A percentile compares a stretch with the other conserved stretches of the same genome.
Evolutionary conservation across 2,113 vertebrate genomes (phyloP).

Genomic region (Limnothrissa miodon): DNA sequence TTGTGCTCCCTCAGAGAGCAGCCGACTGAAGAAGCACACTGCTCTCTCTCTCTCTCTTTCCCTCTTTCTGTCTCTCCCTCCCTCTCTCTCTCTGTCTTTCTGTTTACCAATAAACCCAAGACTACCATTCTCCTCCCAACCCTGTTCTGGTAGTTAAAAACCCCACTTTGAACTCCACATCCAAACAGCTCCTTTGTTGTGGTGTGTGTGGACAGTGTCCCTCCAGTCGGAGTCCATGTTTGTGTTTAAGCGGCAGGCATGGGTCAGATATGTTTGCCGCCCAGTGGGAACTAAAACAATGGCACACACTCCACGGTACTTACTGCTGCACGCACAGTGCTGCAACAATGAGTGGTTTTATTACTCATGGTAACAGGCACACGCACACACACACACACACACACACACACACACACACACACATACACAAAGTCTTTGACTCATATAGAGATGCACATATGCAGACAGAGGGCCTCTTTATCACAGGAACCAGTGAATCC

Average conservation of each 20-base stretch:
- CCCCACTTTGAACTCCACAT: neutral
- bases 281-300: neutral
- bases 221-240: neutral
- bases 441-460: conserved; percentile 25
- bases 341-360: neutral
- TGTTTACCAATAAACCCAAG: neutral
- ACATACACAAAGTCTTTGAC: neutral
- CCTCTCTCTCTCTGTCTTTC: conserved; percentile 8
- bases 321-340: too few species aligned
- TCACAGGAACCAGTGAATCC: conserved; percentile 38
- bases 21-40: neutral
- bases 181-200: neutral
- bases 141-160: neutral
- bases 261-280: neutral
- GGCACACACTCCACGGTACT: neutral
- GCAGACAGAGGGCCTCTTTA: conserved; percentile 35
- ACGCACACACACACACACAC: neutral
- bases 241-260: neutral
- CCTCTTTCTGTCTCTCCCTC: conserved; percentile 4
- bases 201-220: neutral
- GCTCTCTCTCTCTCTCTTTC: neutral
- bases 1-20: conserved; percentile 28
- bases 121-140: neutral
- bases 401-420: neutral
- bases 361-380: neutral